A percentile compares a stretch with the other conserved stretches of the same genome.
Evolutionary conservation across 92 coral and sea anemone species (phyloP).

Genomic region (Siderastrea radians): DNA sequence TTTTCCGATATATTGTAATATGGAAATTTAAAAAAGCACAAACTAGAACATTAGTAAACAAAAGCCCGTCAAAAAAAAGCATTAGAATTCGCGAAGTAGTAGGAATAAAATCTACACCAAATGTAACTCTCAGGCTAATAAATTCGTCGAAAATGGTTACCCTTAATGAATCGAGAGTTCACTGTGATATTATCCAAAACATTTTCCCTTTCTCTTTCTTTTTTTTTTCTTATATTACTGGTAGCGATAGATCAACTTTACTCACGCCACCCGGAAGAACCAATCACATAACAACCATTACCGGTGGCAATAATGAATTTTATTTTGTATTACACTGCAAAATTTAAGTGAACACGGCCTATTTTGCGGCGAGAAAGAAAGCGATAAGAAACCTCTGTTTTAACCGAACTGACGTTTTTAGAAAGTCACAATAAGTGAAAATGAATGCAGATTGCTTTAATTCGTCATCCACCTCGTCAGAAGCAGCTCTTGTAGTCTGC

Average conservation of each 20-base stretch:
- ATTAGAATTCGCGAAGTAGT: background rate
- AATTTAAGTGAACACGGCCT: background rate
- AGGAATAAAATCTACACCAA: background rate
- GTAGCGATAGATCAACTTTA: background rate
- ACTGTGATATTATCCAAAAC: too few species aligned
- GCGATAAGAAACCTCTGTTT: slow-evolving; percentile 1
- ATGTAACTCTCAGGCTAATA: background rate
- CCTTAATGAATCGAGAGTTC: too few species aligned
- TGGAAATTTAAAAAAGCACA: too few species aligned
- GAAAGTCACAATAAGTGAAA: background rate
- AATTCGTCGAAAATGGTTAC: background rate
- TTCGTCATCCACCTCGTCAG: slow-evolving; percentile 1
- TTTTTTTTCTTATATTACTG: background rate
- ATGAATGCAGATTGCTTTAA: slow-evolving; percentile 27
- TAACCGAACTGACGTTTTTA: background rate
- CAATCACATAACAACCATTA: slow-evolving; percentile 10
- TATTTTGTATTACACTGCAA: background rate
- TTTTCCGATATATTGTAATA: background rate
- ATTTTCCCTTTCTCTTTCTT: background rate
- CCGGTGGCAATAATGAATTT: slow-evolving; percentile 14
- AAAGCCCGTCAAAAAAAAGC: background rate
- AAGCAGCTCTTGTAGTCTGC: slow-evolving; percentile 16
- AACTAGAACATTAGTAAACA: background rate
- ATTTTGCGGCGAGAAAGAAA: background rate
- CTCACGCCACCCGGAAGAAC: slow-evolving; percentile 2